Conservation (phyloP, 2,113 vertebrate species). For the Silurus glanis region DNA sequence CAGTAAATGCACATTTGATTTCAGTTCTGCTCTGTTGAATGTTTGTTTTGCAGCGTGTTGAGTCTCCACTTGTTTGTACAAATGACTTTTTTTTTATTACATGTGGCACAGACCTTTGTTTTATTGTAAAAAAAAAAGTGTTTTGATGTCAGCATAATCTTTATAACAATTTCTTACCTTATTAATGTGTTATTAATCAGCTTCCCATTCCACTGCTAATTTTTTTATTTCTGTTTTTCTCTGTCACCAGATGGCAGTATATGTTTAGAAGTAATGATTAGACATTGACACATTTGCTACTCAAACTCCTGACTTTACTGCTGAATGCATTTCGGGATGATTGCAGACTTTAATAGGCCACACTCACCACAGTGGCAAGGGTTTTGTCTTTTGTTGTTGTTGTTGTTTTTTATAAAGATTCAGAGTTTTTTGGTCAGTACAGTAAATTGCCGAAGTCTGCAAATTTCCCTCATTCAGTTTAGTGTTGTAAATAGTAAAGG, state of each 20-base stretch:
- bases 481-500: neutral
- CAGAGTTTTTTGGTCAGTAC: conserved; percentile 22
- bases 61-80: neutral
- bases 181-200: neutral
- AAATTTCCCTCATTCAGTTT: neutral
- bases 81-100: neutral
- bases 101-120: neutral
- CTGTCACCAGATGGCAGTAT: conserved; percentile 30
- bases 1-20: neutral
- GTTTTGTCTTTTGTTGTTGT: no score
- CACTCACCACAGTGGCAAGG: neutral
- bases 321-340: neutral
- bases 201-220: neutral
- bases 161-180: neutral
- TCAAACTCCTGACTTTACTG: neutral
- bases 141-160: neutral
- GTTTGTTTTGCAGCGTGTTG: neutral
- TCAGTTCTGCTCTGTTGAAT: neutral
- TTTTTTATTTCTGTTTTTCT: neutral
- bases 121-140: neutral
- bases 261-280: neutral
- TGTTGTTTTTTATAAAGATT: neutral
- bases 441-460: conserved; percentile 1
- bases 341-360: neutral
- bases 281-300: neutral